Base-by-base conservation (phyloP, 2,113 vertebrate species). In the Sclerurus mexicanus region DNA sequence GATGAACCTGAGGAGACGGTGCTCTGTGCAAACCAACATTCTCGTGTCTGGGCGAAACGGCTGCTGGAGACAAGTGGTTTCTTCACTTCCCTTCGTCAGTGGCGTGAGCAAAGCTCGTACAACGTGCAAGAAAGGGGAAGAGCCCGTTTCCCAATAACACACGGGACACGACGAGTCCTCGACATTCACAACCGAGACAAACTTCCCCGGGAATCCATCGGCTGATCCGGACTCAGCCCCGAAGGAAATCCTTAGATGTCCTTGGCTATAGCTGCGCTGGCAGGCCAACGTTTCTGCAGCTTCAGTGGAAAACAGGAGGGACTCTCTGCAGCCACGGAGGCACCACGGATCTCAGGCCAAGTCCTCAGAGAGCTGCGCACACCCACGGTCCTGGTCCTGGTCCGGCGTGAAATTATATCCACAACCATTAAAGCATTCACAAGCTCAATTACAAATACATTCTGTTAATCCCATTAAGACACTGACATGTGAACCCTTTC, bases 291-390 rank as follows among this genome's bases (percentile, higher is more conserved):
- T 24, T 33, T 63, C 2, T 7, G 35, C 8, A 21, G 33, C 46
- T 68, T 12, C 4, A 6, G 6, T 15, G 35, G 42, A 14, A 64
- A 53, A 30, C 40, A 56, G 0, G 3, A 87, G 60, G 1, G 3
- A 11, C 9, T n/a, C 44, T 55, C 83, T 2, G 10, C 37, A 83
- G 79, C 59, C 62, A 9, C 8, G 28, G 69, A 75, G 44, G 46
- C 53, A 20, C 22, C 63, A 5, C 0, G 3, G 3, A 21, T 49
- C 56, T 44, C 64, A 31, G 6, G 23, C 46, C 37, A 19, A 31
- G 22, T 28, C n/a, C 66, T 7, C 1, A 4, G 25, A 1, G 5
- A 82, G 69, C 64, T 37, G 60, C 14, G 0, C 0, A n/a, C 44
- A 39, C 19, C 40, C 73, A 3, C 33, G 1, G 4, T 33, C 76